These are phyloP conservation scores for Meandrina meandrites DNA, from an alignment of 92 coral and sea anemone species.

Conservation along the genomic window DNA sequence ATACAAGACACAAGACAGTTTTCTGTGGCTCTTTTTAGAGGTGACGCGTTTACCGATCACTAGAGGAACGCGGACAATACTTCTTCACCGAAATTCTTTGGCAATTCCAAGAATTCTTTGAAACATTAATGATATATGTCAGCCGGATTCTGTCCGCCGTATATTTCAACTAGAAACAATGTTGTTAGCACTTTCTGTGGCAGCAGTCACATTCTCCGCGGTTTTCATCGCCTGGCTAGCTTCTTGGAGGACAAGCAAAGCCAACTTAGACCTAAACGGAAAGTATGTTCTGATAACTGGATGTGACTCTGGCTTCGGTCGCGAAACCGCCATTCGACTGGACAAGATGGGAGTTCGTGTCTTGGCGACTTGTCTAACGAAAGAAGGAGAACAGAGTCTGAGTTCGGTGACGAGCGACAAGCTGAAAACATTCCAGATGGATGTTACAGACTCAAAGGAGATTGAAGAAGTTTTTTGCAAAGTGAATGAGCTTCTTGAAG, in stretches of 20 bases:
- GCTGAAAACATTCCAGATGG: constrained; percentile 51
- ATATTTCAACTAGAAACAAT: no score
- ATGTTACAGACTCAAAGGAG: constrained; percentile 47
- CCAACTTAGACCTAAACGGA: not conserved
- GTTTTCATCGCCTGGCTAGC: not conserved
- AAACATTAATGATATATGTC: no score
- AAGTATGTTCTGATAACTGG: constrained; percentile 64
- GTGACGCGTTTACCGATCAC: no score
- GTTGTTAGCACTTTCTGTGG: not conserved
- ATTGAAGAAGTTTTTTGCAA: constrained; percentile 43
- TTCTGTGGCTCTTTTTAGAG: no score
- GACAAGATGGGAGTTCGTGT: constrained; percentile 77
- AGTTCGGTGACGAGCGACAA: constrained; percentile 51
- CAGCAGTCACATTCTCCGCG: not conserved
- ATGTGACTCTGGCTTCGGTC: constrained; percentile 73
- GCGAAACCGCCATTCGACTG: constrained; percentile 56
- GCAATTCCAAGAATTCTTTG: no score
- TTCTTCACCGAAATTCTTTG: no score
- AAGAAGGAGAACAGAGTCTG: constrained; percentile 57
- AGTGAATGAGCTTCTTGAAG: constrained; percentile 42
- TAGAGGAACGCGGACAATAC: no score
- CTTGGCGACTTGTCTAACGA: constrained; percentile 78
- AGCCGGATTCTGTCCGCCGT: no score
- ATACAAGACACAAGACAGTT: no score
- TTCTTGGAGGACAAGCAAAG: not conserved